Evolutionary conservation across 2,113 vertebrate species (phyloP), one percentile per base, ranked within the genome.

Genomic region (Hipposideros armiger): DNA sequence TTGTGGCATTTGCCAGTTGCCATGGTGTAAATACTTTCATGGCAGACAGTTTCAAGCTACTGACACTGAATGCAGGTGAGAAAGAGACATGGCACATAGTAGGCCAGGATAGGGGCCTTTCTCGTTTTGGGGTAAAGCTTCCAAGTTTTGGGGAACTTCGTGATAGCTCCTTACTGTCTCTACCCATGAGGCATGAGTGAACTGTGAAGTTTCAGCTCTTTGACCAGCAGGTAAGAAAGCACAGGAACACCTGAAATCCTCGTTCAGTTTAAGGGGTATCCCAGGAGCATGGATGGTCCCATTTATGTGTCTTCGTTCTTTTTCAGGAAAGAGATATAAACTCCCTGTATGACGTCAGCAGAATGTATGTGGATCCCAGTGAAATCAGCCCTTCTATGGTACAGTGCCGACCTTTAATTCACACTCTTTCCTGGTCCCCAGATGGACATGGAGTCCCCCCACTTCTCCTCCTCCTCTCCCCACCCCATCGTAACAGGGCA

Each of bases 291-390:
- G 14, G 70, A 14, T 15, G 8, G 24, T 22, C 67, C n/a, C 1
- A 32, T 64, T 90, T 28, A 36, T 42, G 62, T 40, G 42, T 17
- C 40, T 80, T 81, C 86, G 54, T 95, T 50, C 97, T 45, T 86
- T 96, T 95, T 76, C 98, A 99, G 99, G 99, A 99, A 97, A 99
- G 98, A 95, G 99, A 99, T 91, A 98, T 99, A 50, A 99, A 98
- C 86, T 99, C 99, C 4, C 98, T 99, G 69, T 99, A 99, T 67
- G 99, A 99, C 0, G 97, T 99, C 95, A 99, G 99, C 94, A 99
- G 99, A 97, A 99, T 99, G 80, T 99, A 99, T 2, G 99, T 99
- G 98, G 99, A 99, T 47, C 99, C 99, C 54, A 99, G 99, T 64
- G 99, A 99, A 98, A 99, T 99, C 81, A 99, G 98, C 26, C 99